Conservation (phyloP, 2,888 invertebrate species). For the Drosophila conformis region DNA sequence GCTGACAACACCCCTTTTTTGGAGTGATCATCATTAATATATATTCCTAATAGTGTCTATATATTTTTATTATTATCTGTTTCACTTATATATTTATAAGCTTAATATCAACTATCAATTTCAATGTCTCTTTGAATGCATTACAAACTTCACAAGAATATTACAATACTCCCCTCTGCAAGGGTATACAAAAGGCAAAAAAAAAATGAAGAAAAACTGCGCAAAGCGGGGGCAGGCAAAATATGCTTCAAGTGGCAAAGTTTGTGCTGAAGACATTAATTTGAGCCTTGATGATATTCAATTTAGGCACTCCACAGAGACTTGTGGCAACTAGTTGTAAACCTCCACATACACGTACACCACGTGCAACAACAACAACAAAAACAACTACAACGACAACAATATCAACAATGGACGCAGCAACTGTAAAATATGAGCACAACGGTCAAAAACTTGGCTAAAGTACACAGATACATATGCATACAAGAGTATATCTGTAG, state of each 20-base stretch:
- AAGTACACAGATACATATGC: conserved; percentile 4
- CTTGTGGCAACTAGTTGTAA: conserved; percentile 61
- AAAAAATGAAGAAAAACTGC: conserved; percentile 35
- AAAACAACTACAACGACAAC: conserved; percentile 28
- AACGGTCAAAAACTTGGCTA: conserved; percentile 55
- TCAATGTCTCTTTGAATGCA: background rate
- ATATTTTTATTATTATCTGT: background rate
- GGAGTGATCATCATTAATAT: background rate
- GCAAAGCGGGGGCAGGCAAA: conserved; percentile 41
- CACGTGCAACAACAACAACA: conserved; percentile 41
- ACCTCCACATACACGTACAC: conserved; percentile 32
- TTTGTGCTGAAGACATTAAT: conserved; percentile 80
- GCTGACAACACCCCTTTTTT: background rate
- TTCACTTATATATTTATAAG: background rate
- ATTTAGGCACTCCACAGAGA: conserved; percentile 78
- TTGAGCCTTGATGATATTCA: conserved; percentile 83
- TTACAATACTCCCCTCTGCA: background rate
- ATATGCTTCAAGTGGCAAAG: conserved; percentile 77
- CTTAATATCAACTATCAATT: background rate
- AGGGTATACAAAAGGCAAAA: conserved; percentile 23
- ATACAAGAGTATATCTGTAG: background rate
- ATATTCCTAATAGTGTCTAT: background rate
- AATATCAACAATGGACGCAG: conserved; percentile 61
- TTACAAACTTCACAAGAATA: background rate
- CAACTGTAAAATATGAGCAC: conserved; percentile 77